These are phyloP conservation scores for Lycaon pictus DNA, from an alignment of 2,113 vertebrate species.

Conservation along the genomic window DNA sequence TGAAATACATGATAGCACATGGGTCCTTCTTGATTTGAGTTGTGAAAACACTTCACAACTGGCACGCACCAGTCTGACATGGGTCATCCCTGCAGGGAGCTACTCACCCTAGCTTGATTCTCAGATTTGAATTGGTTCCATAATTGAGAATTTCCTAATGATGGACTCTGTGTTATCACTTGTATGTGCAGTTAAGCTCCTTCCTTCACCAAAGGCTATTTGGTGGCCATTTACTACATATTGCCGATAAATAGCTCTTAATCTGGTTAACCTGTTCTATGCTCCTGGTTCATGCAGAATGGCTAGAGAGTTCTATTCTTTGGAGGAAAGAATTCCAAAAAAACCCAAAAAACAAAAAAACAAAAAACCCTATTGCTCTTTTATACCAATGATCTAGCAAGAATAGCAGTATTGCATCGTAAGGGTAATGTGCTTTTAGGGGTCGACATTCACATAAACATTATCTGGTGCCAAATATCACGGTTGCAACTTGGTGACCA, in stretches of 20 bases:
- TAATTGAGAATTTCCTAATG: background rate
- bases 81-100: background rate
- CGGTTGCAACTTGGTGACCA: slow-evolving; percentile 64
- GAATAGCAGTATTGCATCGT: background rate
- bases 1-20: background rate
- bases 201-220: background rate
- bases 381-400: background rate
- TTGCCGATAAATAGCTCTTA: background rate
- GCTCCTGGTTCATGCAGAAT: slow-evolving; percentile 6
- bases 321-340: slow-evolving; percentile 45
- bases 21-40: background rate
- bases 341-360: too few species aligned
- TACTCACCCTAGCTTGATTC: background rate
- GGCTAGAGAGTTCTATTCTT: background rate
- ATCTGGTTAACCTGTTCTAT: background rate
- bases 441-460: background rate
- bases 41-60: background rate
- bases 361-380: background rate
- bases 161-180: background rate
- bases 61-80: background rate
- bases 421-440: slow-evolving; percentile 34
- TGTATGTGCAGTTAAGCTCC: background rate
- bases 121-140: background rate
- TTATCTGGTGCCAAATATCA: slow-evolving; percentile 22
- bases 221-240: background rate